Conservation (phyloP, 2,888 invertebrate genomes). For the Galerucella pusilla region DNA sequence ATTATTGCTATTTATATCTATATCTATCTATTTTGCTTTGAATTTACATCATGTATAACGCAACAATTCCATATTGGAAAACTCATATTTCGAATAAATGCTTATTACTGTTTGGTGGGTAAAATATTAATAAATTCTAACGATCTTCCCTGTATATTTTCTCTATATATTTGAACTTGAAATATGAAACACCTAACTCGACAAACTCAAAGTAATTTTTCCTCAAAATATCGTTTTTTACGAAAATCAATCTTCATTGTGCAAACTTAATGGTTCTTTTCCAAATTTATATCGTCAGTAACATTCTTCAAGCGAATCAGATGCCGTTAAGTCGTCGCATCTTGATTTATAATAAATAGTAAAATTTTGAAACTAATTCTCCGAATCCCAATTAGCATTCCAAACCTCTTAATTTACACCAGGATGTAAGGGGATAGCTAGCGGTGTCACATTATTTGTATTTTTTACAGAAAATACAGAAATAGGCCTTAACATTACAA, state of each 20-base stretch:
- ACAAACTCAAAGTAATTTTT: background rate
- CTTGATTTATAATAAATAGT: constrained; percentile 27
- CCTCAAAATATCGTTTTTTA: background rate
- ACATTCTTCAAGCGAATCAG: constrained; percentile 12
- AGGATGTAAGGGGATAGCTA: constrained; percentile 23
- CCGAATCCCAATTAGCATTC: constrained; percentile 33
- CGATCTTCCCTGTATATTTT: background rate
- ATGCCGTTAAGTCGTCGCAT: constrained; percentile 23
- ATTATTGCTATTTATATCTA: no score
- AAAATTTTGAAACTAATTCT: constrained; percentile 7
- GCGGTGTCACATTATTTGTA: constrained; percentile 26
- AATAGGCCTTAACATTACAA: background rate
- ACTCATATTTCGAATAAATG: no score
- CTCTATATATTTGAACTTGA: background rate
- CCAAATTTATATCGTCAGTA: constrained; percentile 8
- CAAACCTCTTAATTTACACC: constrained; percentile 21
- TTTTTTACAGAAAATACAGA: constrained; percentile 16
- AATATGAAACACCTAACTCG: background rate
- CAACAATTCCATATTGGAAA: no score
- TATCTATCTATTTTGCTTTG: no score
- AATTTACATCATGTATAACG: no score
- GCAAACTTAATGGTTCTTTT: constrained; percentile 8
- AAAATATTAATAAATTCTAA: background rate
- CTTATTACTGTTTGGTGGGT: no score
- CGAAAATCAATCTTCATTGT: background rate